phyloP scores from a whole-genome alignment of 2,888 invertebrate species.

The Lottia gigantea region DNA sequence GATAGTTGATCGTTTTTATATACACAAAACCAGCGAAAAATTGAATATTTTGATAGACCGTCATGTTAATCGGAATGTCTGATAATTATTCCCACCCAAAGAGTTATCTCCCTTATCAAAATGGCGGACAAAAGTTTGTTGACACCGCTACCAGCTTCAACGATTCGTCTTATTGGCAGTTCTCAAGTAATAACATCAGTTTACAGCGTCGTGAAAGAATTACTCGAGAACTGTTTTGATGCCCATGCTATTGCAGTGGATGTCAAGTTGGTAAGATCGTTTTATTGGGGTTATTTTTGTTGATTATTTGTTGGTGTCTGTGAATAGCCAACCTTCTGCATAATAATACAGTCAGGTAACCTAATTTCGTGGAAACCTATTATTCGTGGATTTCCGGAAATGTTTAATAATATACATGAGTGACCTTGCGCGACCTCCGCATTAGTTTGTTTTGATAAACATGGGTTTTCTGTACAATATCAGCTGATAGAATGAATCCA shows the following conservation, averaged over 20 bases:
- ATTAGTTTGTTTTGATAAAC: no score
- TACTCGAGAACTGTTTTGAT: constrained; percentile 63
- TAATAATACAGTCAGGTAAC: no score
- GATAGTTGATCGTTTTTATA: no score
- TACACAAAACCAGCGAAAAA: no score
- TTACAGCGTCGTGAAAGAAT: constrained; percentile 61
- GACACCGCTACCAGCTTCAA: constrained; percentile 65
- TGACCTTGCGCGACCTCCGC: no score
- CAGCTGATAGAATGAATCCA: no score
- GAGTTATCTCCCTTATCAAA: background rate
- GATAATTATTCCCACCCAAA: no score
- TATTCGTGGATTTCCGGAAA: no score
- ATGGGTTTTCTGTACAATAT: no score
- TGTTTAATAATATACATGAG: no score
- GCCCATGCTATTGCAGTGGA: constrained; percentile 56
- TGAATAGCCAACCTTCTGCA: background rate
- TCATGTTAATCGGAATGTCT: no score
- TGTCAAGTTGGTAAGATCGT: constrained; percentile 54
- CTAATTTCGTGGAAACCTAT: constrained; percentile 9
- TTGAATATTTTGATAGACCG: no score
- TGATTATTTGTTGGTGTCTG: background rate
- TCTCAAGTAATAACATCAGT: constrained; percentile 73
- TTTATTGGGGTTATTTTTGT: background rate
- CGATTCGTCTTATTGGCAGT: constrained; percentile 71
- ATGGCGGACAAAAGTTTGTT: constrained; percentile 19